Evolutionary conservation across 2,888 invertebrate species (phyloP), one percentile per base, ranked within the genome.

Genomic region (Drosophila greeni): DNA sequence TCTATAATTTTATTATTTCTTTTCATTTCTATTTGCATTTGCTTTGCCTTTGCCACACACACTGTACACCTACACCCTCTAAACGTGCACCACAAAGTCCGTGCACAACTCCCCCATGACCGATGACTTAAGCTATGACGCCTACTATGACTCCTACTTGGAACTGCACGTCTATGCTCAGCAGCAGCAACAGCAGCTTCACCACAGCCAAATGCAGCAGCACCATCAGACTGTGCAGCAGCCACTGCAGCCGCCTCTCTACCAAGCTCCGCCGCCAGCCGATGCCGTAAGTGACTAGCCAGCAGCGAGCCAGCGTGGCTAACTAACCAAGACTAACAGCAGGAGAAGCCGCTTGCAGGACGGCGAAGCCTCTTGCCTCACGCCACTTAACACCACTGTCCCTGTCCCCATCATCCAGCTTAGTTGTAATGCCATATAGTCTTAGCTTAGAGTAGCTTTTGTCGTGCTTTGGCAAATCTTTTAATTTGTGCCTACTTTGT

Each of bases 111-210:
- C 72, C 64, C 74, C 69, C 71, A 66, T 72, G 72, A 77, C 78
- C 66, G 73, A 81, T 69, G 84, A 82, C 54, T 55, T 53, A 51
- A 80, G 82, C 54, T 84, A 78, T 70, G 83, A 85, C 72, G 81
- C 70, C 55, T 82, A 77, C 66, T 86, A 81, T 70, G 84, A 86
- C 70, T 77, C 84, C 62, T 86, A 85, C 75, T 75, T 77, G 73
- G 86, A 87, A 66, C 64, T 86, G 64, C 75, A 81, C 62, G 74
- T 79, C 37, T 82, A 86, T 86, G 74, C 85, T 53, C 72, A 72
- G 23, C 76, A 72, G 42, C 70, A 68, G 6, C 75, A 76, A 36
- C 73, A 42, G 24, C 74, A 72, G 29, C 76, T 66, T 29, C 42
- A 66, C 5, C 66, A 62, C 64, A 51, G 34, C 72, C 67, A 53